Conservation (phyloP, 2,797 vertebrate genomes). For the Neoniphon sammara region DNA sequence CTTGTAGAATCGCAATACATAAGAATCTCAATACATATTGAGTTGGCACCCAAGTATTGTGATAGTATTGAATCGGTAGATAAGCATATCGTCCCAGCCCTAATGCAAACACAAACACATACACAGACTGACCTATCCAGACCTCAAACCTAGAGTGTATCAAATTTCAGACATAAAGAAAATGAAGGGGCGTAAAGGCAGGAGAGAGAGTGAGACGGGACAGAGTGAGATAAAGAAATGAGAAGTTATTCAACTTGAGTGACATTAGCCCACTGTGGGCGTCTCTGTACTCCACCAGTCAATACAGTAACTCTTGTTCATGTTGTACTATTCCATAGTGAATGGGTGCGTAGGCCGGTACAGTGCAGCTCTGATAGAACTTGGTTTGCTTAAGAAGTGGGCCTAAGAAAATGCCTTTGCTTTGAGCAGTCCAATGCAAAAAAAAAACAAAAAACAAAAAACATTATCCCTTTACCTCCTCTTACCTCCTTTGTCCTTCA, state of each 20-base stretch:
- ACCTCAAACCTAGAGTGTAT: conserved; percentile 25
- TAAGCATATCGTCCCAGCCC: no score
- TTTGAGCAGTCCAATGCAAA: conserved; percentile 23
- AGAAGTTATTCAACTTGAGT: conserved; percentile 12
- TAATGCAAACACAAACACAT: neutral
- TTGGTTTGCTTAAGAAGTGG: neutral
- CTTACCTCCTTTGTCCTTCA: conserved; percentile 60
- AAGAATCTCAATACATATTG: no score
- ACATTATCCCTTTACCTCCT: conserved; percentile 18
- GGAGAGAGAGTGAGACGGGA: neutral
- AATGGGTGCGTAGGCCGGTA: neutral
- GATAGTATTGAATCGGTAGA: no score
- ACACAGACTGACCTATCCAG: conserved; percentile 19
- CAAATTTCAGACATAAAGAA: conserved; percentile 4
- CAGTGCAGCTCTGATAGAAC: neutral
- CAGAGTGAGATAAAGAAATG: neutral
- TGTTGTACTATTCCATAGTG: no score
- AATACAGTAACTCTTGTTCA: neutral
- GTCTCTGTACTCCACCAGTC: neutral
- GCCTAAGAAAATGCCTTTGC: conserved; percentile 39
- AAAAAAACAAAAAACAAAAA: conserved; percentile 30
- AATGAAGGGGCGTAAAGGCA: conserved; percentile 10
- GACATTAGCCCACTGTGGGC: conserved; percentile 14
- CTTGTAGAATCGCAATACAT: no score
- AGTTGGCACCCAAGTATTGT: no score